Base-by-base conservation (phyloP, 2,113 vertebrate genomes). In the Tyrannus savana region DNA sequence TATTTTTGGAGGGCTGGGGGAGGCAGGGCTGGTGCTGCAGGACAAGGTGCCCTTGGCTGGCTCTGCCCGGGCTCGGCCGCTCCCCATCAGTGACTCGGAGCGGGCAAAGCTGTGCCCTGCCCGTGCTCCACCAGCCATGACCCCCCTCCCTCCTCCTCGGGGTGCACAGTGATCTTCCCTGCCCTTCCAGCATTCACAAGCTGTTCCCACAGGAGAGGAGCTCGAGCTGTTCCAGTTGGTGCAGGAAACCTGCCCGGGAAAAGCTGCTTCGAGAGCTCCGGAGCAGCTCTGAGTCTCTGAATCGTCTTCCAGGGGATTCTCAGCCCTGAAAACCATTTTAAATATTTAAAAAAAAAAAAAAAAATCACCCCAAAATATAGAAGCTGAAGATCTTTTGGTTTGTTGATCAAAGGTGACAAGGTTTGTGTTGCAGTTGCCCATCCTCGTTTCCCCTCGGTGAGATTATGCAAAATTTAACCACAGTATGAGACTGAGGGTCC, bases 41-140 rank as follows among this genome's bases (percentile, higher is more conserved):
- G 66, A 55, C n/a, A 3, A 66, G 69, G 95, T 84, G 76, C 41
- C 91, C 93, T 81, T 81, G 3, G 3, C 59, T 44, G 6, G 3
- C 59, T 49, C 5, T n/a, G 19, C 2, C 0, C 23, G 19, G 55
- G 6, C 19, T 9, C 4, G 0, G 3, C 50, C 5, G 2, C 59
- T 33, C 49, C 44, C 55, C 6, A 5, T 66, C 71, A 19, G 41
- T 87, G 75, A 11, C 76, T 67, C 47, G 2, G 52, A 44, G 73
- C 89, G 35, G 58, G 56, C 7, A 90, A 90, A 69, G 82, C 90
- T 95, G 90, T 85, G 62, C 44, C 66, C 58, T 28, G 31, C 3
- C 33, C 3, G 30, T 33, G 75, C 82, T 72, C 79, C 58, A 2
- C 75, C 82, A 79, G 11, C 3, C 78, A 3, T 62, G 88, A 76